Evolutionary conservation across 2,797 vertebrate species (phyloP), one percentile per base, ranked within the genome.

Genomic region (Thaleichthys pacificus): DNA sequence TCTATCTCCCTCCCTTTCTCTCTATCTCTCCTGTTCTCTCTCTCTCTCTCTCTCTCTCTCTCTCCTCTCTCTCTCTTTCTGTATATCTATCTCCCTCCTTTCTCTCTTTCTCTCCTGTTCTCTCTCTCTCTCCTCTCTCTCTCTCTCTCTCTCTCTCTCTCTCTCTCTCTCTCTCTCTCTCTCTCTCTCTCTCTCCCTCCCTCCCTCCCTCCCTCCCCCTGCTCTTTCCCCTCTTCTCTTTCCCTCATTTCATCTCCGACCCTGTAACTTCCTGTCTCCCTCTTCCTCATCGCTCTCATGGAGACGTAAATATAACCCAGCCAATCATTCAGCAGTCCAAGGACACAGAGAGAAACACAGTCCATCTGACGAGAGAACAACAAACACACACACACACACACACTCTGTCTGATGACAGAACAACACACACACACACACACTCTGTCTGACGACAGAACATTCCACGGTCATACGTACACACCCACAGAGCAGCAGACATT

Each of bases 331-430:
- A 11, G n/a, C 38, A 24, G 35, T 21, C 63, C 35, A 68, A 1
- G 47, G 35, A 49, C 35, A 70, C 4, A 3, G 68, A 66, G 78
- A 82, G 72, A 80, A 47, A 69, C 68, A 70, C 76, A 71, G 76
- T 80, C 80, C 82, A 83, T 83, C 85, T 87, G 77, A 82, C 66
- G 77, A 79, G 77, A 80, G 60, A 77, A 82, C 82, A 84, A 35
- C 76, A 77, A 75, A 81, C 82, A 79, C 69, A 65, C 30, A 6
- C 30, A 32, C 30, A 6, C 30, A 80, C 38, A 68, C 68, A 70
- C 76, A 70, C 77, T 80, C 80, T 82, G 84, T 83, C 86, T 87
- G 77, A 82, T 63, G 77, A 79, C 77, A 80, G 60, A 77, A n/a
- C 54, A 58, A 79, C 69, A 65, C 30, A 6, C 30, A 32, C 30